These are phyloP conservation scores for Noturus placidus DNA, from an alignment of 2,113 vertebrate species.

Conservation along the genomic window DNA sequence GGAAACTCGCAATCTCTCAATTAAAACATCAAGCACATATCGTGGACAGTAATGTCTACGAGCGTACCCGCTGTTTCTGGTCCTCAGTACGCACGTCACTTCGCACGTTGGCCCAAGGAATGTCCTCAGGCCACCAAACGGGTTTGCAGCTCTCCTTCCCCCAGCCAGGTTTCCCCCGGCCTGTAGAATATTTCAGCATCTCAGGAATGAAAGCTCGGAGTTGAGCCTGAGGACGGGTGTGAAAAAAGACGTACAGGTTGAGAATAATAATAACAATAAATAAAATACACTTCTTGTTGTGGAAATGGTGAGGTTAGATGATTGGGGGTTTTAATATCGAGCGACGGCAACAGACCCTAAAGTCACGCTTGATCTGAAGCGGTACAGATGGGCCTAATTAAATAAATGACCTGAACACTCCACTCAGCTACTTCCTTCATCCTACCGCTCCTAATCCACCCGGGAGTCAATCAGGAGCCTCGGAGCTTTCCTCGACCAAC, in stretches of 20 bases:
- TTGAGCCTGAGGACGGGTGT: conserved; percentile 79
- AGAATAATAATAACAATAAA: background rate
- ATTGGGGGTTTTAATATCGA: background rate
- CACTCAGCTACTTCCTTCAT: conserved; percentile 58
- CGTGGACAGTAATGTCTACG: background rate
- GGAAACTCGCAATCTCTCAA: too few relatives aligned
- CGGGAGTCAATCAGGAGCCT: conserved; percentile 82
- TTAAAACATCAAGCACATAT: background rate
- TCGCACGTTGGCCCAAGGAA: conserved; percentile 97
- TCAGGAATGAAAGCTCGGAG: conserved; percentile 97
- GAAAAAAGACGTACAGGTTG: background rate
- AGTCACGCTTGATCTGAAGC: conserved; percentile 7
- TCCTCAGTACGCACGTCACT: conserved; percentile 97
- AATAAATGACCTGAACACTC: conserved; percentile 77
- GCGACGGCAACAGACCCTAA: background rate
- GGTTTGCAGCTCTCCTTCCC: conserved; percentile 98
- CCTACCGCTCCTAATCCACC: conserved; percentile 72
- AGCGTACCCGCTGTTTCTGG: conserved; percentile 88
- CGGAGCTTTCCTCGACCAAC: conserved; percentile 65
- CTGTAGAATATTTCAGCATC: conserved; percentile 98
- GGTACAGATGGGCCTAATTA: conserved; percentile 76
- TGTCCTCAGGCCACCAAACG: conserved; percentile 97
- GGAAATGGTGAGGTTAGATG: too few relatives aligned
- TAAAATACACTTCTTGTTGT: background rate
- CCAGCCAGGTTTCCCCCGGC: conserved; percentile 96